Evolutionary conservation across 2,888 invertebrate species (phyloP), one percentile per base, ranked within the genome.

Genomic region (Agrilus biguttatus): DNA sequence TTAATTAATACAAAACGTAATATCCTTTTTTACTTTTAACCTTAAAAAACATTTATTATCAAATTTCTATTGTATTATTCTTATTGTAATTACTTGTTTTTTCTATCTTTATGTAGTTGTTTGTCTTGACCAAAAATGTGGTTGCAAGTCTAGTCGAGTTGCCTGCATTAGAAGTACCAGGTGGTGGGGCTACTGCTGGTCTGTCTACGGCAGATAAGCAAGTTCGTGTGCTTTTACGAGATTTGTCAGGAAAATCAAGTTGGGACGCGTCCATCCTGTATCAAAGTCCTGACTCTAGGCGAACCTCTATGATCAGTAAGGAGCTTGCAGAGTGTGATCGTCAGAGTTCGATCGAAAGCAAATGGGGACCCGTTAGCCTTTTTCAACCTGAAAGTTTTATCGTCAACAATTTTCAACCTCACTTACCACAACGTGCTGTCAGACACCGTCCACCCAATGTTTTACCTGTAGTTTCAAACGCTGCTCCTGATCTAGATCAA

Each of bases 181-280:
- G 83, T 1, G 83, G 83, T 17, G 83, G 83, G 33, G 78, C 80
- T 13, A 83, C 83, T 1, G 74, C 78, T 55, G 88, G 86, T 10
- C 66, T 90, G 33, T 75, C 80, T 41, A 86, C 87, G 1, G 85
- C 86, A 5, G 80, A 82, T 53, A 83, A 83, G 39, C 84, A 85
- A 72, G 67, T 67, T 43, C 75, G 96, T 33, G 80, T 95, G 17
- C 69, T 96, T 12, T 69, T 95, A 46, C 75, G 96, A 8, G 93
- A 95, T 68, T 73, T 93, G 43, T 84, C 88, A 28, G 95, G 96
- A 39, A 96, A 95, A 69, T 87, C 89, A 40, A 89, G 90, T 55
- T 96, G 96, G 95, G 95, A 96, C 67, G 89, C 89, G 34, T 87
- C 91, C 1, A 85, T 92, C 45, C 71, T 96, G 1, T 89, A 89